Evolutionary conservation across 2,797 vertebrate species (phyloP), one percentile per base, ranked within the genome.

Genomic region (Pipistrellus nathusii): DNA sequence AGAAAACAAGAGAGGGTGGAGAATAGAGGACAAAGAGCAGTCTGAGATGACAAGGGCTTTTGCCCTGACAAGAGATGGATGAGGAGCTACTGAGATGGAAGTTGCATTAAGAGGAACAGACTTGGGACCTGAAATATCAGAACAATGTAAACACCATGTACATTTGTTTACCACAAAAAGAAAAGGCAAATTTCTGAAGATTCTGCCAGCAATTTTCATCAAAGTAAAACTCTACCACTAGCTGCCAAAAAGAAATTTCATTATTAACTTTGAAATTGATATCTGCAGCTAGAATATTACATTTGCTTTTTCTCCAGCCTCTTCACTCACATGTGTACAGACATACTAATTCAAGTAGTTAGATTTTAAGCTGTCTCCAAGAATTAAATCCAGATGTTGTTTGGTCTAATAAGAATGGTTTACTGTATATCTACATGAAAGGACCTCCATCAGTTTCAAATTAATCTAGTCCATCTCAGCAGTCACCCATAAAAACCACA

Each of bases 181-280:
- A 92, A 95, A 96, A 90, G 41, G 41, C 27, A 32, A 66, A 76
- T 92, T 97, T 92, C 85, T 85, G 35, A 88, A 96, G 87, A 88
- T 83, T 94, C 82, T 96, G 91, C 94, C 90, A 92, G 90, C 30
- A 88, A 95, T 95, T 95, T 93, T 90, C 93, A 94, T 96, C 91
- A 96, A 96, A 95, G 95, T 92, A 96, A 96, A 96, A 96, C 66
- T 95, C 90, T 93, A 75, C 57, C 77, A 18, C 68, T 95, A 90
- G 53, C 55, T 97, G 95, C 95, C 96, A 96, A 97, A 72, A 95
- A 94, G 91, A 95, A 96, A 95, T 96, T 95, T 95, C 80, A 94
- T 96, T 93, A 97, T 93, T 96, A 92, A 96, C 88, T 96, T 88
- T 83, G 89, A 95, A 97, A 97, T 23, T 93, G 93, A 88, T 95